These are phyloP conservation scores for Heliangelus exortis DNA, from an alignment of 2,797 vertebrate species.

Conservation along the genomic window DNA sequence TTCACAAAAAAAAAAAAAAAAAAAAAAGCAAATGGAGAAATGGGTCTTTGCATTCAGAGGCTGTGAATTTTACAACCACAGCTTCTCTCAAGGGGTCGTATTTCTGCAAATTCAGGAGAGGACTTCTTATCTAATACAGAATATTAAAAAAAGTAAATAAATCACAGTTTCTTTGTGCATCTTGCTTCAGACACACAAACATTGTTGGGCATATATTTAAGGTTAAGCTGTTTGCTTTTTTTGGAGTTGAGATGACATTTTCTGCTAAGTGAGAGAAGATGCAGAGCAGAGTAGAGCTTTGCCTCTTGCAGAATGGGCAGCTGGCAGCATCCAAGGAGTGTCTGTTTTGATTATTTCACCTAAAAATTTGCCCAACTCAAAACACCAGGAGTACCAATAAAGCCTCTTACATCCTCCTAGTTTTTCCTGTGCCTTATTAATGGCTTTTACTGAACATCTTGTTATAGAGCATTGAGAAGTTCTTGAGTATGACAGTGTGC, in stretches of 20 bases:
- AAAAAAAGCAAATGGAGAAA: background rate
- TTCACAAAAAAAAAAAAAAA: background rate
- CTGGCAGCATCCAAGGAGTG: background rate
- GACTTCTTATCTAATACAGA: background rate
- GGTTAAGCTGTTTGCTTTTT: background rate
- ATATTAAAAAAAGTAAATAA: background rate
- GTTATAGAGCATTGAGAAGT: background rate
- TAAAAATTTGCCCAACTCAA: background rate
- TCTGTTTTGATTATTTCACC: background rate
- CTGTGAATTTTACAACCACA: background rate
- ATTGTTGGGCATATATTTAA: background rate
- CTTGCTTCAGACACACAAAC: background rate
- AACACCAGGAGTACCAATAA: background rate
- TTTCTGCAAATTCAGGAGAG: background rate
- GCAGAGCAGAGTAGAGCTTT: background rate
- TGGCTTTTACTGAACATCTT: background rate
- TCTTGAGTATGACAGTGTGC: background rate
- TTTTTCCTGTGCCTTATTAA: background rate
- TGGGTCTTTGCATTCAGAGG: background rate
- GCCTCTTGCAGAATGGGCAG: background rate
- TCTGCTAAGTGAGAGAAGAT: rapidly evolving
- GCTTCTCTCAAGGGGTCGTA: background rate
- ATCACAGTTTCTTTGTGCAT: background rate
- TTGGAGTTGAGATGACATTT: background rate
- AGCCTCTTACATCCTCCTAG: background rate